Evolutionary conservation across 2,113 vertebrate genomes (phyloP), one percentile per base, ranked within the genome.

Genomic region (Uropsilus gracilis): DNA sequence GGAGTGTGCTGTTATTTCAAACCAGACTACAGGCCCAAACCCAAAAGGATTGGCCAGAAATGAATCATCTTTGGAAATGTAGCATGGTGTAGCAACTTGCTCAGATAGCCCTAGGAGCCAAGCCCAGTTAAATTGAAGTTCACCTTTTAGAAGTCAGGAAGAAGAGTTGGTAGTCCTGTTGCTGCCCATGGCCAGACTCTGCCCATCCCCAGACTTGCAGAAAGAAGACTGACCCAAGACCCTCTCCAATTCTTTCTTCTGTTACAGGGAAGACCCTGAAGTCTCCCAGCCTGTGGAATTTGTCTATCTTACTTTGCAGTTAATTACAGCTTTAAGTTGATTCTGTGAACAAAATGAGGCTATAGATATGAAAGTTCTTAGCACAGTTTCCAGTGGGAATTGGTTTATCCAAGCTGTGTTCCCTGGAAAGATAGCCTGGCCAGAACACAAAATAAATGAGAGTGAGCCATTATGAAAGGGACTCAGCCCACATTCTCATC

Each of bases 1-100:
- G 28, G 13, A 48, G 50, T 64, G 50, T 64, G 66, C 50, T 88
- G 22, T 92, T 69, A 59, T 93, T 96, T 88, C 42, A 64, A 86
- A 50, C 32, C 37, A 28, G 78, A 61, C 37, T n/a, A 34, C 34
- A 75, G 77, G 88, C 72, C 50, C 18, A 77, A 53, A 89, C n/a
- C 82, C 93, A 94, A 76, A 78, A 37, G 32, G 68, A 86, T 2
- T 89, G 73, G 91, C 83, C 66, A 93, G 86, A 88, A 95, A 92
- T 71, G 68, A 95, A 82, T 91, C 71, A 85, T 93, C 83, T 93
- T 73, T 50, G 61, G 48, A 77, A 81, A 78, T 42, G 50, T 10
- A 92, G 59, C 76, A 66, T 30, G 46, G 81, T 59, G 20, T 48
- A 86, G 85, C 91, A n/a, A 76, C 48, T 96, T n/a, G 13, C 64